Conservation (phyloP, 92 coral and sea anemone species). For the Zoanthus solanderi region DNA sequence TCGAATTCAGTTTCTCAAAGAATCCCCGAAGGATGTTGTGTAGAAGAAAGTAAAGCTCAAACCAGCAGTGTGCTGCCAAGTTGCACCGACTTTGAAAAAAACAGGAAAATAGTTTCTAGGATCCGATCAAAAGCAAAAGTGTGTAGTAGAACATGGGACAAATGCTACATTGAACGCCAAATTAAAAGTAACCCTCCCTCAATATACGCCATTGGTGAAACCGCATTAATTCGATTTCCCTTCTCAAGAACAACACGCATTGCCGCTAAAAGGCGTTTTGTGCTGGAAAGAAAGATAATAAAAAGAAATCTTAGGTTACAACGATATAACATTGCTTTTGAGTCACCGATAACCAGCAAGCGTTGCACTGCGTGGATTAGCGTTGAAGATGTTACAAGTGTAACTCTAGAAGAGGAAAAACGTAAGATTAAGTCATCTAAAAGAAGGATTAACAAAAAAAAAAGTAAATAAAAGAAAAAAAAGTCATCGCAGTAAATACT, state of each 20-base stretch:
- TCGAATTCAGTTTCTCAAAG: too few relatives aligned
- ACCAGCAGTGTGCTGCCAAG: too few relatives aligned
- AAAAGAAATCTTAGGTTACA: constrained; percentile 6
- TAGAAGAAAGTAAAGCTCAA: too few relatives aligned
- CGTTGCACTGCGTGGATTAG: constrained; percentile 28
- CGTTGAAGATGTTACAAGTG: constrained; percentile 61
- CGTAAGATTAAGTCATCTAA: neutral
- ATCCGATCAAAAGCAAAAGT: neutral
- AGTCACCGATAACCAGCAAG: neutral
- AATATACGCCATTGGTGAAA: constrained; percentile 53
- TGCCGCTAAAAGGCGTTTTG: constrained; percentile 3
- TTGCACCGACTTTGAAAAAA: too few relatives aligned
- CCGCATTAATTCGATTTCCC: constrained; percentile 57
- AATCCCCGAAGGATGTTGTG: neutral
- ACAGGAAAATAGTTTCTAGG: too few relatives aligned
- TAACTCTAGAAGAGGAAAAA: constrained; percentile 1
- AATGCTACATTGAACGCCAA: constrained; percentile 51
- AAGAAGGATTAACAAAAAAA: neutral
- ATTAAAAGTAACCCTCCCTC: constrained; percentile 62
- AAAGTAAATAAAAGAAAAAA: neutral
- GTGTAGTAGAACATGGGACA: neutral
- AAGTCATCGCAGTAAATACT: neutral
- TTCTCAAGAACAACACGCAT: constrained; percentile 29
- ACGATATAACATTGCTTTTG: constrained; percentile 4
- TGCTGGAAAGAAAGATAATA: constrained; percentile 25